These are phyloP conservation scores for Xyliphius kryptos DNA, from an alignment of 2,113 vertebrate genomes.

Conservation along the genomic window DNA sequence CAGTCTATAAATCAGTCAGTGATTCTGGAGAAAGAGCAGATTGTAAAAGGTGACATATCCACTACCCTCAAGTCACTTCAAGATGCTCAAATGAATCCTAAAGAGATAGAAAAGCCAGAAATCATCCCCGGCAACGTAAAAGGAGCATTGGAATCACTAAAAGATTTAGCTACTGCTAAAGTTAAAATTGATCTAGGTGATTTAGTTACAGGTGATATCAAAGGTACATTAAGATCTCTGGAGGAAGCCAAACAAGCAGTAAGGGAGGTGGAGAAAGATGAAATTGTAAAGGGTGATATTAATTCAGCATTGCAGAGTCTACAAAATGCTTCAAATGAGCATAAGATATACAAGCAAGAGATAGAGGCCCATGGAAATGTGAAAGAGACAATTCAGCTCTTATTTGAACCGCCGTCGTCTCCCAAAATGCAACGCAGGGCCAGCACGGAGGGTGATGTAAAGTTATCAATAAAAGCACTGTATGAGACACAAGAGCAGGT, in stretches of 20 bases:
- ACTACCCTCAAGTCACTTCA: slow-evolving; percentile 69
- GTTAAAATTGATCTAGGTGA: slow-evolving; percentile 68
- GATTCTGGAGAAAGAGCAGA: slow-evolving; percentile 72
- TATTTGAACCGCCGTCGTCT: slow-evolving; percentile 60
- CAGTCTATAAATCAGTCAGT: slow-evolving; percentile 71
- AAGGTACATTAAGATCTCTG: slow-evolving; percentile 71
- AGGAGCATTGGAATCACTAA: slow-evolving; percentile 72
- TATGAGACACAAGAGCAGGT: slow-evolving; percentile 59
- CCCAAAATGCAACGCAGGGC: slow-evolving; percentile 54
- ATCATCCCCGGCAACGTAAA: slow-evolving; percentile 72
- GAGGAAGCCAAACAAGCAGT: slow-evolving; percentile 65
- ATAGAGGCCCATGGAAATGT: slow-evolving; percentile 59
- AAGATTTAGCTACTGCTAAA: slow-evolving; percentile 68
- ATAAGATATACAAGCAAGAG: slow-evolving; percentile 53
- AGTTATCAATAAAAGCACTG: slow-evolving; percentile 63
- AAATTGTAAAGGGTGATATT: slow-evolving; percentile 61
- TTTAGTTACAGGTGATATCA: slow-evolving; percentile 73
- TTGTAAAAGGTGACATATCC: slow-evolving; percentile 71
- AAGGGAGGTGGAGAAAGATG: slow-evolving; percentile 65
- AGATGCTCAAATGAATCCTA: slow-evolving; percentile 60
- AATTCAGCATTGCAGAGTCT: slow-evolving; percentile 56
- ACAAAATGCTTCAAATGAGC: slow-evolving; percentile 60
- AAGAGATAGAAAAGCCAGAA: slow-evolving; percentile 68
- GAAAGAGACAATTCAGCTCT: slow-evolving; percentile 64
- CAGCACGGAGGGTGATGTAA: slow-evolving; percentile 51